phyloP scores from a whole-genome alignment of 1,140 invertebrate genomes.

The Euura saliciscinereae region DNA sequence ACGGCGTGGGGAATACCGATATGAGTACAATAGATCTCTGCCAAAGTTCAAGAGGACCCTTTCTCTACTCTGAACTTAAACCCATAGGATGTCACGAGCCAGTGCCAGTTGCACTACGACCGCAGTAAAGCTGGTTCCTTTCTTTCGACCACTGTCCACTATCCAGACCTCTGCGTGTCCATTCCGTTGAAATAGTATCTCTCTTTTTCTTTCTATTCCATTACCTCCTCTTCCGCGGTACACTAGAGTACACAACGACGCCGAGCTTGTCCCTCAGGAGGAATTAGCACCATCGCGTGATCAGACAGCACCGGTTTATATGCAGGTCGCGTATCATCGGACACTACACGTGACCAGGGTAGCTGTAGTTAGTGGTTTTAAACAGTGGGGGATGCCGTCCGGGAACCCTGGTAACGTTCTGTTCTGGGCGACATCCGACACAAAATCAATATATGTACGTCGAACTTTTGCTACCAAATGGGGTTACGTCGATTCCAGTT shows the following conservation, averaged over 20 bases:
- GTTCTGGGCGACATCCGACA: conserved; percentile 19
- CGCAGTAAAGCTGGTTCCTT: neutral
- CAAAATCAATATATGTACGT: conserved; percentile 42
- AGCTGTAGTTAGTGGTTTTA: conserved; percentile 45
- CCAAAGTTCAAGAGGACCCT: neutral
- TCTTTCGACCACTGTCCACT: too few species aligned
- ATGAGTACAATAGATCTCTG: neutral
- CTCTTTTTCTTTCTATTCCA: conserved; percentile 15
- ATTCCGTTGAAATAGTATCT: neutral
- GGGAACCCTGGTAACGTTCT: neutral
- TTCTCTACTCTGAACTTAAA: too few species aligned
- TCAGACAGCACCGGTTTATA: conserved; percentile 43
- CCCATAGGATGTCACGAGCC: too few species aligned
- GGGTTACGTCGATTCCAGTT: too few species aligned
- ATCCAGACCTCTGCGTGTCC: too few species aligned
- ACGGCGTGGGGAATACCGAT: neutral
- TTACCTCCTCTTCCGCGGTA: conserved; percentile 13
- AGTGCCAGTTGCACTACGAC: neutral
- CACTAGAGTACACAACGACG: neutral
- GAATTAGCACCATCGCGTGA: neutral
- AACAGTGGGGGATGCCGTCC: conserved; percentile 28
- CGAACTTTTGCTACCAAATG: conserved; percentile 7
- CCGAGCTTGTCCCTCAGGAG: neutral
- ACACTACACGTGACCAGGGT: conserved; percentile 56
- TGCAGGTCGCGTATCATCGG: conserved; percentile 50